phyloP scores from a whole-genome alignment of 2,888 invertebrate species.

The Lysandra bellargus region DNA sequence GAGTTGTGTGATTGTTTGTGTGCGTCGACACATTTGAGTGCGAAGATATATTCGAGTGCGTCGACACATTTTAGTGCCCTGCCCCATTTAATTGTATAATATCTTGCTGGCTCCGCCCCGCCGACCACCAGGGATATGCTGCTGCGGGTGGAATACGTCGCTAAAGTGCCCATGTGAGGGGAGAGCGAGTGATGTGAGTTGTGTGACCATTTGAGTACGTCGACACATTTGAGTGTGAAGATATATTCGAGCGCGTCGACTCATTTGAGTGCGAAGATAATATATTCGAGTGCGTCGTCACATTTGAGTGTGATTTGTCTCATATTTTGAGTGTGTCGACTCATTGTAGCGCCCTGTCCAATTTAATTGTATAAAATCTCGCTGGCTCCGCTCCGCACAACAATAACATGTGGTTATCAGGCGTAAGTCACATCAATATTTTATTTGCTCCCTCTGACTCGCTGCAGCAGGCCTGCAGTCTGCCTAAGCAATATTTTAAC shows the following conservation, averaged over 20 bases:
- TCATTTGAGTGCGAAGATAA: not conserved
- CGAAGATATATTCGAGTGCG: too few species aligned
- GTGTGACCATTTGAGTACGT: not conserved
- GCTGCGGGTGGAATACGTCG: constrained; percentile 66
- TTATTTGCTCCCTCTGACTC: not conserved
- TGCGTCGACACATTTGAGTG: not conserved
- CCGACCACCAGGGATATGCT: constrained; percentile 65
- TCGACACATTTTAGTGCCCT: not conserved
- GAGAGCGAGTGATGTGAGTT: not conserved
- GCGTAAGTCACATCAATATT: not conserved
- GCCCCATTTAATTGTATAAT: not conserved
- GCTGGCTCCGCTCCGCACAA: constrained; percentile 60
- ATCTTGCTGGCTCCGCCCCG: constrained; percentile 58
- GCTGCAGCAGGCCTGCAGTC: constrained; percentile 24
- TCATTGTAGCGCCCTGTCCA: not conserved
- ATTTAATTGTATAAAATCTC: not conserved
- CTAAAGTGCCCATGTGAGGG: constrained; percentile 68
- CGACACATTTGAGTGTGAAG: not conserved
- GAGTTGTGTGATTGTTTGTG: not conserved
- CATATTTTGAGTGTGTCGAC: too few species aligned
- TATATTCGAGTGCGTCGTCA: not conserved
- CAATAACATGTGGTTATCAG: not conserved
- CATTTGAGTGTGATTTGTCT: too few species aligned
- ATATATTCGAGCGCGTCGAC: not conserved
- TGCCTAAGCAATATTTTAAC: not conserved